Conservation (phyloP, 1,140 invertebrate genomes). For the Cardiocondyla obscurior region DNA sequence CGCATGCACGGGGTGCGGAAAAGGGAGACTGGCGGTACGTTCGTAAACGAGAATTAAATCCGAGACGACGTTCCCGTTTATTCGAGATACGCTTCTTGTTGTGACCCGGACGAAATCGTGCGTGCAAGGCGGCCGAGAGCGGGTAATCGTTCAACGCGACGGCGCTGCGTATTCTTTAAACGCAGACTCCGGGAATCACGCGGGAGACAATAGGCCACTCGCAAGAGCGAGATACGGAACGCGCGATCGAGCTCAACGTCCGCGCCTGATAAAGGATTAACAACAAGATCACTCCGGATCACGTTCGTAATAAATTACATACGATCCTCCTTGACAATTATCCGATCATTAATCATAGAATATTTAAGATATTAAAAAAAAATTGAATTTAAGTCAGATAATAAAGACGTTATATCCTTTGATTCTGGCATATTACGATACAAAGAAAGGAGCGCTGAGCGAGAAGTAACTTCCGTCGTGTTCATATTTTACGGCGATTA, state of each 20-base stretch:
- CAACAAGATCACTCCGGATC: neutral
- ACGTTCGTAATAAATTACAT: neutral
- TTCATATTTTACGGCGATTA: neutral
- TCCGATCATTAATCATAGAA: neutral
- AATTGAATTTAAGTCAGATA: neutral
- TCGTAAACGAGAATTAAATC: slow-evolving; percentile 79
- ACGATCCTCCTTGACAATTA: neutral
- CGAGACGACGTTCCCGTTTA: slow-evolving; percentile 68
- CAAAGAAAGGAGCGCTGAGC: neutral
- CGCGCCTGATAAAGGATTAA: neutral
- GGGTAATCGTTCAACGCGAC: slow-evolving; percentile 36
- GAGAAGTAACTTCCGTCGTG: neutral
- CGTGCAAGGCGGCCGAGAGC: slow-evolving; percentile 63
- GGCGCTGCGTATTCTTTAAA: neutral
- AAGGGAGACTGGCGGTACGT: slow-evolving; percentile 46
- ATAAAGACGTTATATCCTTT: neutral
- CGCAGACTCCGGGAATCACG: neutral
- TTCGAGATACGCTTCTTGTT: slow-evolving; percentile 67
- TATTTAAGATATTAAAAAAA: neutral
- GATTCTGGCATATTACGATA: neutral
- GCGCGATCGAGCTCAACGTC: neutral
- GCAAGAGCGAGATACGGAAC: neutral
- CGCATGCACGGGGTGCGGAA: slow-evolving; percentile 20
- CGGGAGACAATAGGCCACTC: neutral
- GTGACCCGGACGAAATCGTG: slow-evolving; percentile 72